These are phyloP conservation scores for Dermochelys coriacea DNA, from an alignment of 2,797 vertebrate species.

Conservation along the genomic window DNA sequence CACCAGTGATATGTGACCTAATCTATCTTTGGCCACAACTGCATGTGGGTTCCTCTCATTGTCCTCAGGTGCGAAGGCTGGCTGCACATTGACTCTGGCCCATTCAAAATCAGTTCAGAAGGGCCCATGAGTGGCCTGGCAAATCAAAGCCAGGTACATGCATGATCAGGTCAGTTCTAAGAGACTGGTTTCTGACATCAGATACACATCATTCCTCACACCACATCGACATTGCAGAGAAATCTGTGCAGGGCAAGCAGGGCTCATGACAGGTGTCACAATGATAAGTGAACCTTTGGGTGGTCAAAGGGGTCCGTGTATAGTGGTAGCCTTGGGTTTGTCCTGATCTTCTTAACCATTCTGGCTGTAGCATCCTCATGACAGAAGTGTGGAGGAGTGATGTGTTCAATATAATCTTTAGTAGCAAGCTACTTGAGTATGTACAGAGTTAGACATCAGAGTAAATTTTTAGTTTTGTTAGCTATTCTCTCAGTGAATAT, in stretches of 20 bases:
- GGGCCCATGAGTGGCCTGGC: neutral
- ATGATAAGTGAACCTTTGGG: neutral
- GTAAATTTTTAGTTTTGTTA: neutral
- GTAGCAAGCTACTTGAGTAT: neutral
- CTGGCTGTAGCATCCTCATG: neutral
- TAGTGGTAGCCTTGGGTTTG: neutral
- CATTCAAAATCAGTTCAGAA: neutral
- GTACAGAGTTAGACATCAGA: neutral
- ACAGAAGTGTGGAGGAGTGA: neutral
- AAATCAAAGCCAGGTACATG: neutral
- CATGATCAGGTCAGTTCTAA: neutral
- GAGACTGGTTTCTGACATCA: neutral
- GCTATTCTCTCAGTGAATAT: neutral
- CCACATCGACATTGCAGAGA: neutral
- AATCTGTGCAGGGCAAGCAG: neutral
- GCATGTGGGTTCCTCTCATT: too few species aligned
- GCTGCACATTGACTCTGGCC: neutral
- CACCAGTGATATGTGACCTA: neutral
- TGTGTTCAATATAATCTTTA: neutral
- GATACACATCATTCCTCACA: neutral
- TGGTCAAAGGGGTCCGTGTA: neutral
- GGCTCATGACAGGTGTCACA: neutral
- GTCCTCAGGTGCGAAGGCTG: too few species aligned
- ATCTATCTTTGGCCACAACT: too few species aligned
- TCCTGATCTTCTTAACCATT: neutral